Base-by-base conservation (phyloP, 2,888 invertebrate species). In the Myopa tessellatipennis region DNA sequence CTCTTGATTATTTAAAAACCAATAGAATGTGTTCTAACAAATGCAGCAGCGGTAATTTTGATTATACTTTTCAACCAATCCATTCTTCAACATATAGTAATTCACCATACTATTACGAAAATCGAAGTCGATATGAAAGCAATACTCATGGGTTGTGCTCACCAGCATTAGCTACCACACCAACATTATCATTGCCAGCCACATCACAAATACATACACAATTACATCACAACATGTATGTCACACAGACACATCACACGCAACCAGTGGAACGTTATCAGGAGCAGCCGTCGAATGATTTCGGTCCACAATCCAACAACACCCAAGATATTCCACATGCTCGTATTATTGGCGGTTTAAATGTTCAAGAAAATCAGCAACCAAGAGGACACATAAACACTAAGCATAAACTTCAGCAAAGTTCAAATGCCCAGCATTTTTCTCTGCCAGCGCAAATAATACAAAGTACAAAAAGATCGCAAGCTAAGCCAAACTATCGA, bases 401-500 rank as follows among this genome's bases (percentile, higher is more conserved):
- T 6, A n/a, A 6, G 55, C 67, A 58, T 36, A 74, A 67, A 67
- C 14, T 52, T 26, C 38, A 58, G 34, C 58, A 58, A 45, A 45
- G 16, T 26, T 72, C 40, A 60, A 73, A 40, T 45, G 34, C 65
- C 4, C 63, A 63, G 12, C 50, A 26, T n/a, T 40, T 16, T 10
- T 68, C 65, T 18, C 70, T 18, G 14, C 72, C 75, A 74, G 38
- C 68, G 16, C 74, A 77, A 74, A 73, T 74, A 14, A 55, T 76
- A 34, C 77, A 75, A 55, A 45, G 67, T 34, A 34, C 78, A 16
- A 85, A 85, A 45, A 85, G 84, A 71, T 5, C 80, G 18, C 77
- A 84, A 60, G 74, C 77, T 4, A 88, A 88, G 78, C 88, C 88
- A 7, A 87, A 89, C 67, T 89, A 89, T 77, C 83, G 88, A 0